Percentiles rank a stretch among this genome's conserved stretches.
phyloP scores from a whole-genome alignment of 2,113 vertebrate species.

The Neomonachus schauinslandi region DNA sequence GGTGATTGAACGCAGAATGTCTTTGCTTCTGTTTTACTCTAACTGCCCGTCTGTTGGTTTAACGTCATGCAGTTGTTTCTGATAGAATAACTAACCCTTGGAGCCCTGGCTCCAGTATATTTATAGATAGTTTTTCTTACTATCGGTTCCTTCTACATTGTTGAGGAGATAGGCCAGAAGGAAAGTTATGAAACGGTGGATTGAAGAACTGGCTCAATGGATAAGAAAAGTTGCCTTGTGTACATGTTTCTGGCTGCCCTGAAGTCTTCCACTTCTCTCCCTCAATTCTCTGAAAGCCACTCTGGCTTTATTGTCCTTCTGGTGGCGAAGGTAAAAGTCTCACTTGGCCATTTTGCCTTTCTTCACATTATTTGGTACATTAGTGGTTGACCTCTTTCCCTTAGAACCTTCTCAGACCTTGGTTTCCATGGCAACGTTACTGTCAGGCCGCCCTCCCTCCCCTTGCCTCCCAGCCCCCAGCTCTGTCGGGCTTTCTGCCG shows the following conservation, averaged over 20 bases:
- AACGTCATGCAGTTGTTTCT: constrained; percentile 65
- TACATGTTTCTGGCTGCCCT: background rate
- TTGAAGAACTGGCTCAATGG: background rate
- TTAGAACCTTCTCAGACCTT: background rate
- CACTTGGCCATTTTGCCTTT: background rate
- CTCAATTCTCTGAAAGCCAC: background rate
- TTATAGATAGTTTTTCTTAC: constrained; percentile 47
- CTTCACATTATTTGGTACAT: background rate
- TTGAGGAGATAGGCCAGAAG: background rate
- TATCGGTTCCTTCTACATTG: background rate
- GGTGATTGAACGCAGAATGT: constrained; percentile 28
- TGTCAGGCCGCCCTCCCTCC: too few relatives aligned
- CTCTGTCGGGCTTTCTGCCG: accelerated
- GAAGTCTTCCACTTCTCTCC: background rate
- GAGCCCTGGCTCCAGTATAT: background rate
- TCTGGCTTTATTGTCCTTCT: background rate
- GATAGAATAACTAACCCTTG: constrained; percentile 59
- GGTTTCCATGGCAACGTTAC: background rate
- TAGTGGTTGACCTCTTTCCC: background rate
- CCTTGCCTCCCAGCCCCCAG: too few relatives aligned
- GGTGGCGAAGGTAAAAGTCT: background rate
- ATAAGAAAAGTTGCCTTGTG: background rate
- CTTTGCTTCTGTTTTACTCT: constrained; percentile 66
- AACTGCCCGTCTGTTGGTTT: constrained; percentile 74
- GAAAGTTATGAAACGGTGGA: background rate